These are phyloP conservation scores for Oscheius sp. DNA, from an alignment of 2,888 invertebrate species.

Conservation along the genomic window DNA sequence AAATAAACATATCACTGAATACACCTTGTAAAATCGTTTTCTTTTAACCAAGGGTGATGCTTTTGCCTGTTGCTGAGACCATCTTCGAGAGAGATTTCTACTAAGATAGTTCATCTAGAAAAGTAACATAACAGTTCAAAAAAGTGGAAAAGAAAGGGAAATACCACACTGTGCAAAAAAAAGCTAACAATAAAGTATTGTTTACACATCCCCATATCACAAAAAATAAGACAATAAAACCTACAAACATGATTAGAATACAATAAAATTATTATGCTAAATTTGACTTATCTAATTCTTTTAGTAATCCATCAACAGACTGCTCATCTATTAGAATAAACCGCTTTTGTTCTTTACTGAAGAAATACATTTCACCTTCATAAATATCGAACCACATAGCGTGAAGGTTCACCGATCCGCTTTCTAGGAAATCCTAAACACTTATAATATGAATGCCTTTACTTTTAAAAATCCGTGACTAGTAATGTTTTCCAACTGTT, in stretches of 20 bases:
- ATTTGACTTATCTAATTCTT: constrained; percentile 74
- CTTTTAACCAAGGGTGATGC: constrained; percentile 52
- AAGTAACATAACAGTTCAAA: background rate
- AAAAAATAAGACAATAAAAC: background rate
- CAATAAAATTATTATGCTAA: constrained; percentile 10
- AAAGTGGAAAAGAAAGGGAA: background rate
- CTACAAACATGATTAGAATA: background rate
- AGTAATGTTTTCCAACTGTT: constrained; percentile 67
- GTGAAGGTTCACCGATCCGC: constrained; percentile 62
- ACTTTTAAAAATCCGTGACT: constrained; percentile 66
- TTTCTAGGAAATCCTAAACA: constrained; percentile 60
- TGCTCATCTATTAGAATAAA: constrained; percentile 88
- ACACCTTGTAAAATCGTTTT: constrained; percentile 51
- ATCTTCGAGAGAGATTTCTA: background rate
- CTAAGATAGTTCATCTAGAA: constrained; percentile 11
- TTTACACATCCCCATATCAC: background rate
- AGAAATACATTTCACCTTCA: constrained; percentile 88
- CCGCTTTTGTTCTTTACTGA: constrained; percentile 75
- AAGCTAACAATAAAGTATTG: background rate
- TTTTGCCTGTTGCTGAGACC: constrained; percentile 15
- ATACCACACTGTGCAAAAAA: background rate
- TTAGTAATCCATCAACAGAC: constrained; percentile 80
- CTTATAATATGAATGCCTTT: background rate
- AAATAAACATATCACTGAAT: background rate
- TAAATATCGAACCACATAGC: constrained; percentile 98